phyloP scores from a whole-genome alignment of 1,140 invertebrate species.

The Drosophila mojavensis region DNA sequence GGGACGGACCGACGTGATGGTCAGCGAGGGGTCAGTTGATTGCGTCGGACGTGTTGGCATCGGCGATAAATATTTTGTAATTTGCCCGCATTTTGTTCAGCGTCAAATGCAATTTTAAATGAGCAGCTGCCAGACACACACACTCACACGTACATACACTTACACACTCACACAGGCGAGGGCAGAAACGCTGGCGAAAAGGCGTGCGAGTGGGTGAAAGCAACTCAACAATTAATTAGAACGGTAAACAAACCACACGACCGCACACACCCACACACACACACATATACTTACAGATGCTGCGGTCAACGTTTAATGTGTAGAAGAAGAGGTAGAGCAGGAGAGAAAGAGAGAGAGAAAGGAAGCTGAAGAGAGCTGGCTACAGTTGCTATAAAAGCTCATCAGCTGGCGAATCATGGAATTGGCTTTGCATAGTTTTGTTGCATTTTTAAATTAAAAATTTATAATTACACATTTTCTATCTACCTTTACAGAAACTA shows the following conservation, averaged over 20 bases:
- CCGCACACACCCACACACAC: conserved; percentile 5
- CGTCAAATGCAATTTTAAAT: conserved; percentile 51
- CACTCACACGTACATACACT: not conserved
- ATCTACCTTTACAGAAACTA: too few species aligned
- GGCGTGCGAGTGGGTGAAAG: conserved; percentile 5
- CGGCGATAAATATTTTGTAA: conserved; percentile 53
- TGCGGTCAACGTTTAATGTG: not conserved
- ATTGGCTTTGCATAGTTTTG: too few species aligned
- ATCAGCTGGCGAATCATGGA: too few species aligned
- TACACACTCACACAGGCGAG: not conserved
- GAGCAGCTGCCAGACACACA: conserved; percentile 15
- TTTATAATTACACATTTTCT: too few species aligned
- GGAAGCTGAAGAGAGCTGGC: too few species aligned
- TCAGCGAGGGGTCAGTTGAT: conserved; percentile 15
- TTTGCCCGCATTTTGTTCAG: conserved; percentile 52
- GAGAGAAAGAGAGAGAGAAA: too few species aligned
- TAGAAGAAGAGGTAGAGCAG: too few species aligned
- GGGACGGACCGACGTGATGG: not conserved
- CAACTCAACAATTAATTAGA: conserved; percentile 54
- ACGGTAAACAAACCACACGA: conserved; percentile 34
- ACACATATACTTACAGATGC: conserved; percentile 7
- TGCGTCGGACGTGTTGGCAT: conserved; percentile 28
- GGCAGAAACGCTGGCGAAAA: not conserved
- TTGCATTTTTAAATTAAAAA: too few species aligned
- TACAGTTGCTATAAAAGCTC: too few species aligned